Base-by-base conservation (phyloP, 2,113 vertebrate species). In the Bujurquina vittata region DNA sequence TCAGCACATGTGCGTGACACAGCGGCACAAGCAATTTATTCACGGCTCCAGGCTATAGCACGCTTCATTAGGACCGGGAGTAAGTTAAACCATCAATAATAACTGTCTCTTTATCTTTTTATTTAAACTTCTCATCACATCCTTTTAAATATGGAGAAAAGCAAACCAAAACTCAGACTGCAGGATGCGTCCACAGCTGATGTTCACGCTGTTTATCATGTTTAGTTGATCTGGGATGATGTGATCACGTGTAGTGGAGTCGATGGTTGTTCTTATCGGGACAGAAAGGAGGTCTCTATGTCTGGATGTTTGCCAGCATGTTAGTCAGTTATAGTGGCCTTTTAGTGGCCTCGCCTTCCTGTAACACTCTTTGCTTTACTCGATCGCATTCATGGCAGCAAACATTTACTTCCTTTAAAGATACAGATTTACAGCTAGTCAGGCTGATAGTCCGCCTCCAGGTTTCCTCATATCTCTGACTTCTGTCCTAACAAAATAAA, bases 71-170 rank as follows among this genome's bases (percentile, higher is more conserved):
- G 40, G 56, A 37, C n/a, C 7, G 20, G 15, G 26, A n/a, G 46
- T 3, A 46, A 80, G 63, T 60, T 56, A 76, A 17, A n/a, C 3
- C 3, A 14, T 90, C 84, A 46, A 84, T 92, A 46, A 84, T 92
- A 59, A 31, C 17, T 17, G 58, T 55, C 20, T 73, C 15, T 52
- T 0, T 43, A 6, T 74, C 11, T 74, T 55, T 59, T 12, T 9
- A 5, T 23, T 49, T 60, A 1, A 52, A 23, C 49, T 22, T 7
- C 49, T 26, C 46, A 5, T 11, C 3, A 14, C 0, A 5, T 22
- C 22, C 31, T 31, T 12, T 6, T 55, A 59, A 18, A 35, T 14
- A 9, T 43, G 4, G 10, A 8, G 4, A 8, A 43, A 55, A 9
- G 40, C 20, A 23, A 69, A 54, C 0, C 3, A 10, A 58, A 40